These are phyloP conservation scores for Timema cristinae DNA, from an alignment of 2,888 invertebrate genomes.

Conservation along the genomic window DNA sequence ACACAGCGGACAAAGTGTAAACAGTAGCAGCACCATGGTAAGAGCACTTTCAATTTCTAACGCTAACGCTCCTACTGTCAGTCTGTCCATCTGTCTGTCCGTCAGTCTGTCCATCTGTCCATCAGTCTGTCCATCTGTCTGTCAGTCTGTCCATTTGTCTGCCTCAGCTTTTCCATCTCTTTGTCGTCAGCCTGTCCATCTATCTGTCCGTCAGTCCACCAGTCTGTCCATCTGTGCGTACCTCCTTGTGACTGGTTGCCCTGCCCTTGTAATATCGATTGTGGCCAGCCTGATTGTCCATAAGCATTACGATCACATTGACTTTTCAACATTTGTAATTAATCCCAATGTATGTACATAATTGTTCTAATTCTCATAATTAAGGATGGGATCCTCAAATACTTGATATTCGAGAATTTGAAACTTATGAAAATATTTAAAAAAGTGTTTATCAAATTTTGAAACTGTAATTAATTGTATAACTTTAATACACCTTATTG, in stretches of 20 bases:
- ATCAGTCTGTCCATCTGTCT: conserved; percentile 19
- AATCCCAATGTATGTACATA: no score
- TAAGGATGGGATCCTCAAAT: no score
- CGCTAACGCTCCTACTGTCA: neutral
- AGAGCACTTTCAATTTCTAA: conserved; percentile 20
- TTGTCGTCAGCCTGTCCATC: conserved; percentile 33
- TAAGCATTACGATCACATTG: no score
- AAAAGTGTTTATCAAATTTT: no score
- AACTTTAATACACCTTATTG: no score
- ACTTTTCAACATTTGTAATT: no score
- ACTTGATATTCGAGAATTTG: no score
- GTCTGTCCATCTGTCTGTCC: neutral
- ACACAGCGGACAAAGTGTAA: conserved; percentile 32
- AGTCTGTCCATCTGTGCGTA: neutral
- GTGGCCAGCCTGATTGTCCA: no score
- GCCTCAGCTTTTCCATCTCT: conserved; percentile 33
- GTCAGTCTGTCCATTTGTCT: neutral
- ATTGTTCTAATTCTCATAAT: no score
- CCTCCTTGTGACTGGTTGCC: neutral
- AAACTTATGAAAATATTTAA: no score
- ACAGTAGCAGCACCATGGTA: conserved; percentile 22
- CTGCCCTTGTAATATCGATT: neutral
- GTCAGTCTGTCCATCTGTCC: conserved; percentile 17
- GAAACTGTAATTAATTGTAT: no score
- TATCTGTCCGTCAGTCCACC: conserved; percentile 24